phyloP scores from a whole-genome alignment of 2,888 invertebrate species.

The Cerceris ruficornis region DNA sequence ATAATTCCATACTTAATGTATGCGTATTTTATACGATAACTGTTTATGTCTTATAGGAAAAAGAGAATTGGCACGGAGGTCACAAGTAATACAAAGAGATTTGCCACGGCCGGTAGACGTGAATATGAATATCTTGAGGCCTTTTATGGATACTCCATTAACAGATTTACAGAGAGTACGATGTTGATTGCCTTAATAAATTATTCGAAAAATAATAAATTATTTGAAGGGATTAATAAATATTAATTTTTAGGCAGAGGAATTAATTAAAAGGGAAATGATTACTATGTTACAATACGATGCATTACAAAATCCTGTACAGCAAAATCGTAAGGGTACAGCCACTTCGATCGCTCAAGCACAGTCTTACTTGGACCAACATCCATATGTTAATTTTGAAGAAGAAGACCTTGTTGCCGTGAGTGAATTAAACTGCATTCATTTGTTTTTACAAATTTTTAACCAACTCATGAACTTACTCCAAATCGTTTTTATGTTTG shows the following conservation, averaged over 20 bases:
- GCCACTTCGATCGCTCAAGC: constrained; percentile 85
- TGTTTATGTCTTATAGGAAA: constrained; percentile 81
- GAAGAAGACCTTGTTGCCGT: constrained; percentile 86
- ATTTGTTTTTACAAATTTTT: background rate
- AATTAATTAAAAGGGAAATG: constrained; percentile 98
- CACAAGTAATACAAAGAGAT: constrained; percentile 92
- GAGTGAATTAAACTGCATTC: constrained; percentile 45
- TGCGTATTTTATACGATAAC: background rate
- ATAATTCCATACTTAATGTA: background rate
- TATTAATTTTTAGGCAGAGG: constrained; percentile 88
- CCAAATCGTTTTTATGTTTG: background rate
- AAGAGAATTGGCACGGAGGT: constrained; percentile 89
- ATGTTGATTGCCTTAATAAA: background rate
- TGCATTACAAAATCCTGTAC: constrained; percentile 89
- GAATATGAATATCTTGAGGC: constrained; percentile 91
- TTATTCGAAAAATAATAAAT: background rate
- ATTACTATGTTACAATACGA: constrained; percentile 97
- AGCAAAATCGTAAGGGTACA: constrained; percentile 83
- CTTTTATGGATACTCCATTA: constrained; percentile 89
- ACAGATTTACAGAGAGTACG: constrained; percentile 91
- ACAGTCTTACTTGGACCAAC: constrained; percentile 91
- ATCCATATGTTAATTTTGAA: constrained; percentile 90
- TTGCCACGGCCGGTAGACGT: constrained; percentile 91
- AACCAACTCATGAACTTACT: background rate
- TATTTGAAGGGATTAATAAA: constrained; percentile 4